Evolutionary conservation across 2,888 invertebrate species (phyloP), one percentile per base, ranked within the genome.

Genomic region (Biston betularia): DNA sequence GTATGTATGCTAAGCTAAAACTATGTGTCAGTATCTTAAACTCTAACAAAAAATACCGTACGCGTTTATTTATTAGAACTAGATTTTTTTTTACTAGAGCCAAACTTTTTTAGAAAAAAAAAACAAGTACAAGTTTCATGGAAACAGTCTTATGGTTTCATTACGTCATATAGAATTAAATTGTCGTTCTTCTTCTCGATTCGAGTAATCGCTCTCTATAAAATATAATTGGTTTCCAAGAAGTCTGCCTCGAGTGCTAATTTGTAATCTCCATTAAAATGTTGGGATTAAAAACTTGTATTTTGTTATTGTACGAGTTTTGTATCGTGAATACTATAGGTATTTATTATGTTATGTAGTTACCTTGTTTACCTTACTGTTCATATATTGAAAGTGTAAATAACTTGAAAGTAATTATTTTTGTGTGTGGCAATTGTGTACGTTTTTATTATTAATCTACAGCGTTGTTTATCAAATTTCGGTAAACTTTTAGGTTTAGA

Each of bases 121-220:
- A 56, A 57, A 35, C n/a, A 52, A 42, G 48, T 42, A 63, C 46
- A 4, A 15, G 12, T 53, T 59, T 59, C 55, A 55, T 34, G n/a
- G n/a, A n/a, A n/a, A n/a, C n/a, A n/a, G n/a, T n/a, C 58, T 46
- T 53, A 54, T 59, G 53, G 33, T 44, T 8, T 46, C 48, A 48
- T 69, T 49, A 66, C 53, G 49, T 70, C 69, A 68, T n/a, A 55
- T 57, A 35, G 44, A 56, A 10, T 9, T 45, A 68, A 66, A 70
- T 68, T 49, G 59, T 63, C 64, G 57, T 69, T 70, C 62, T 63
- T 70, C 68, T 73, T 67, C 71, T 64, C 64, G 65, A 68, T 54
- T 60, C 35, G 50, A 68, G 33, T 34, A 67, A 66, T 65, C 59
- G 58, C 49, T 68, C 71, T 69, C 61, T 67, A 44, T 50, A 24